A percentile compares a stretch with the other conserved stretches of the same genome.
These are phyloP conservation scores for Eupithecia dodoneata DNA, from an alignment of 2,888 invertebrate genomes.

Conservation along the genomic window DNA sequence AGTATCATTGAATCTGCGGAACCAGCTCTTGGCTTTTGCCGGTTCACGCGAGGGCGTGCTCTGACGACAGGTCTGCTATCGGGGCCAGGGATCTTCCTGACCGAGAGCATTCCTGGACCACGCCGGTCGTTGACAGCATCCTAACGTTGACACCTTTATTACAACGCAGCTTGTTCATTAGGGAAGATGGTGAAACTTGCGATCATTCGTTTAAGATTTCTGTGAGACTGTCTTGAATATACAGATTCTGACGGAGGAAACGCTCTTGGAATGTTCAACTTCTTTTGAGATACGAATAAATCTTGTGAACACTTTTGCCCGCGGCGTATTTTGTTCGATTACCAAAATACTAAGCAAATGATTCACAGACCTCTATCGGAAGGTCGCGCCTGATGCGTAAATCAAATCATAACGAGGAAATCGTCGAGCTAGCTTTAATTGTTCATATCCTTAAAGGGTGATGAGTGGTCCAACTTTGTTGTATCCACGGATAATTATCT, in stretches of 20 bases:
- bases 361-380: constrained; percentile 72
- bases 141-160: constrained; percentile 48
- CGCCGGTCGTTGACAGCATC: constrained; percentile 71
- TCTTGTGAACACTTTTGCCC: background rate
- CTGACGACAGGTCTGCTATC: constrained; percentile 35
- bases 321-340: background rate
- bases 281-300: background rate
- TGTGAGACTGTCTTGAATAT: background rate
- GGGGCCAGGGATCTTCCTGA: constrained; percentile 32
- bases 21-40: constrained; percentile 26
- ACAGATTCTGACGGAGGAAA: background rate
- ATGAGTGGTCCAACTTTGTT: constrained; percentile 4
- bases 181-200: background rate
- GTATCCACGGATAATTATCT: background rate
- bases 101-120: constrained; percentile 54
- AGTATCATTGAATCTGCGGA: constrained; percentile 47
- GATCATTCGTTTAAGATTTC: background rate
- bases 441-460: background rate
- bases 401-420: constrained; percentile 72
- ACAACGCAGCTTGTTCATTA: background rate
- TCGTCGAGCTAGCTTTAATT: constrained; percentile 40
- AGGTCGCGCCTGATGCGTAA: constrained; percentile 68
- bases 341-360: constrained; percentile 65
- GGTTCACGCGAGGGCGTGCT: constrained; percentile 34
- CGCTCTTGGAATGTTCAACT: background rate